Conservation (phyloP, 2,113 vertebrate genomes). For the Tachycineta bicolor region DNA sequence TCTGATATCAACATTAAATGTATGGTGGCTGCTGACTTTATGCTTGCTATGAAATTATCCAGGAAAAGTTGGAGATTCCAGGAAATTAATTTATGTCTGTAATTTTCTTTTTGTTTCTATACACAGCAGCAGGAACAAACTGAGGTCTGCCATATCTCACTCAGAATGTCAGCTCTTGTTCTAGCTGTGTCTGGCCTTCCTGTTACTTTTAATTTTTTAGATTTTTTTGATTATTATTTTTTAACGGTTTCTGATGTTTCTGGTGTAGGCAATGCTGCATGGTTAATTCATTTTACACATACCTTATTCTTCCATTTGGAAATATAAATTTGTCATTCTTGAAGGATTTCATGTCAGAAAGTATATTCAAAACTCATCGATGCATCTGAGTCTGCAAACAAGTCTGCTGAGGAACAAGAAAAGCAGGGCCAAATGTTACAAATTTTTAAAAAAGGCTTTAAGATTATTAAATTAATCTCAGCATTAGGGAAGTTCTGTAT, state of each 20-base stretch:
- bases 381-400: background rate
- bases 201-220: background rate
- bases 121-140: background rate
- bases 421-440: background rate
- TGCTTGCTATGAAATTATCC: background rate
- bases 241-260: background rate
- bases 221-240: background rate
- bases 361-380: background rate
- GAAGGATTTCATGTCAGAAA: background rate
- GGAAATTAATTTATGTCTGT: conserved; percentile 14
- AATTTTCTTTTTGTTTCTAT: conserved; percentile 23
- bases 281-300: background rate
- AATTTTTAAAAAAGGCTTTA: background rate
- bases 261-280: background rate
- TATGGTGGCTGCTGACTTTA: conserved; percentile 27
- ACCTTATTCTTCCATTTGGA: background rate
- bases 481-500: fast-evolving
- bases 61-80: background rate
- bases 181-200: background rate
- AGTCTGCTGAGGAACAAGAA: background rate
- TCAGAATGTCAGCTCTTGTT: background rate
- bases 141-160: background rate
- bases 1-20: background rate
- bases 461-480: background rate
- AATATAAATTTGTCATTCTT: background rate